Conservation (phyloP, 2,888 invertebrate genomes). For the Trissoscelio sp. region DNA sequence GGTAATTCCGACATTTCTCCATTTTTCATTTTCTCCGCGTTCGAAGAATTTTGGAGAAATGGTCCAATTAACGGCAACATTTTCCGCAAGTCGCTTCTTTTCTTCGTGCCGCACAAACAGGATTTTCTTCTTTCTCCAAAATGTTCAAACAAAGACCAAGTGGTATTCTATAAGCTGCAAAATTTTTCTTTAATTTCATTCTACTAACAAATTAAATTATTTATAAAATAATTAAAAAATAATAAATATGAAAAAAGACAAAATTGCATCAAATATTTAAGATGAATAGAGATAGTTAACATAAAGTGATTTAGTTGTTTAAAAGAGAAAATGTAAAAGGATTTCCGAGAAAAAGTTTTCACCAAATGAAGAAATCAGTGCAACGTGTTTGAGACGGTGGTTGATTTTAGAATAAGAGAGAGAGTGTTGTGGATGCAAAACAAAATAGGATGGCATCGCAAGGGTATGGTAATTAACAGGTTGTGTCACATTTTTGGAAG, state of each 20-base stretch:
- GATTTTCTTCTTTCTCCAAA: neutral
- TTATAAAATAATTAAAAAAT: no score
- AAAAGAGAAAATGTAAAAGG: slow-evolving; percentile 15
- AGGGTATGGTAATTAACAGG: slow-evolving; percentile 61
- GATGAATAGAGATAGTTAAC: neutral
- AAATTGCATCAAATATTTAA: neutral
- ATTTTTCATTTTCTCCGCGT: slow-evolving; percentile 6
- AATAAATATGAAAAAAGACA: no score
- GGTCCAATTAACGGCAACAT: slow-evolving; percentile 3
- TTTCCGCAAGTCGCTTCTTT: slow-evolving; percentile 6
- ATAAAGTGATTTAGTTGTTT: neutral
- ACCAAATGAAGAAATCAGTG: slow-evolving; percentile 34
- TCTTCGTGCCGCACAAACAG: slow-evolving; percentile 9
- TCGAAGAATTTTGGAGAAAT: slow-evolving; percentile 5
- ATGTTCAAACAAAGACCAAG: neutral
- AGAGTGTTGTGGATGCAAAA: slow-evolving; percentile 39
- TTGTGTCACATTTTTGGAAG: slow-evolving; percentile 54
- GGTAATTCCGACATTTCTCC: neutral
- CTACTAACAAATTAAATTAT: no score
- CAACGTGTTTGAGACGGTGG: slow-evolving; percentile 6
- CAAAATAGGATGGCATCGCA: slow-evolving; percentile 38
- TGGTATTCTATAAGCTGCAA: neutral
- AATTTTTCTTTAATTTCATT: no score
- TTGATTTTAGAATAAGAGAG: slow-evolving; percentile 3
- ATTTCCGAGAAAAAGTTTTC: slow-evolving; percentile 36